Evolutionary conservation across 1,140 invertebrate genomes (phyloP), one percentile per base, ranked within the genome.

Genomic region (Mactra quadrangularis): DNA sequence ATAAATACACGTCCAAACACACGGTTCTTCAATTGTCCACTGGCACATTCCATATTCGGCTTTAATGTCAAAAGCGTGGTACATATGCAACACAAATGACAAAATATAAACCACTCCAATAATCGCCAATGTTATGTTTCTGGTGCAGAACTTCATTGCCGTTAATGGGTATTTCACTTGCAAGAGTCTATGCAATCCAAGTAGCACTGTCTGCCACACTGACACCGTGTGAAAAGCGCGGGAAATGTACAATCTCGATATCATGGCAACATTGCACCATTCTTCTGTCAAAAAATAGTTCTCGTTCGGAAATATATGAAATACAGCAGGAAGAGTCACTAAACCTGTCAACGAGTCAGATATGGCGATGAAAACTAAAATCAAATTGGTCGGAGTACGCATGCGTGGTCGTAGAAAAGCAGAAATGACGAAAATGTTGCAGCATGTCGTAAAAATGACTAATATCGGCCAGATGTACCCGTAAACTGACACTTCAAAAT

Each of bases 151-250:
- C 35, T 25, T 68, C 11, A 27, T 33, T 3, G 64, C 62, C 7
- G 22, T 9, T 15, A n/a, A 9, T 45, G 77, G 77, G 31, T 70
- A 15, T 0, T 64, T 29, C 9, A 70, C 15, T 55, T 70, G 64
- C 3, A 68, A 9, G 53, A 70, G 70, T 45, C 77, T 53, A 19
- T 79, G 50, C 13, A 68, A 9, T n/a, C 31, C 77, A 6, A 79
- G 50, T 1, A 79, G 35, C 13, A 79, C 15, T 13, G 77, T 70
- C 22, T 68, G 9, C 77, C 77, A 79, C 7, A 79, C 38, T 33
- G 77, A 79, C 31, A 79, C 25, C 4, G 77, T 79, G 64, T 79
- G 77, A 57, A 79, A 79, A 19, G 77, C 77, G 45, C 77, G 77
- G 19, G 77, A 68, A 57, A 79, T 79, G 52, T 79, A 79, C 4